These are phyloP conservation scores for Polypterus bichir DNA, from an alignment of 2,113 vertebrate species.

Conservation along the genomic window DNA sequence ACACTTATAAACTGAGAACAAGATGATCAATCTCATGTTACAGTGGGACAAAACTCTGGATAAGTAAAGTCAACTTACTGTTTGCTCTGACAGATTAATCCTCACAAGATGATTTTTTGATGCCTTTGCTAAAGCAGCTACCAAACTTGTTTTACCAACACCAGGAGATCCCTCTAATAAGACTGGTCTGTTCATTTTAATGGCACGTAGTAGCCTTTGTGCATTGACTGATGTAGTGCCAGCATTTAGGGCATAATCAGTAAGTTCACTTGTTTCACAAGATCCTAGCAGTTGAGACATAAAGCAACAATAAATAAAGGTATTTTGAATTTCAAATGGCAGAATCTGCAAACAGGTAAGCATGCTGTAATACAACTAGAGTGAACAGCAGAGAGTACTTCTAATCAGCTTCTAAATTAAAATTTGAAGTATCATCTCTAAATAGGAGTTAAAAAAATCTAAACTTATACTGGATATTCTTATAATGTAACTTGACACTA, in stretches of 20 bases:
- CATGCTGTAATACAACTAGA: no score
- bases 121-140: constrained; percentile 79
- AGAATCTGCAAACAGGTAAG: no score
- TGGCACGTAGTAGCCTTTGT: constrained; percentile 74
- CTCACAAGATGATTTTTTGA: constrained; percentile 82
- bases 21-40: no score
- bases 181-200: constrained; percentile 80
- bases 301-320: constrained; percentile 14
- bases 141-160: constrained; percentile 92
- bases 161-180: constrained; percentile 91
- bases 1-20: no score
- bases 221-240: constrained; percentile 87
- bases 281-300: constrained; percentile 48
- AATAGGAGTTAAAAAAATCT: no score
- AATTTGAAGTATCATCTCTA: no score
- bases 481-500: no score
- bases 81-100: constrained; percentile 95
- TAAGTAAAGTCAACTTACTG: constrained; percentile 43
- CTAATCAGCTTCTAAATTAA: no score
- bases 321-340: neutral
- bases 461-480: no score
- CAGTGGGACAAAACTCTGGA: no score
- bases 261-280: constrained; percentile 39
- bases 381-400: no score
- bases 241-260: constrained; percentile 75